A percentile compares a stretch with the other conserved stretches of the same genome.
Evolutionary conservation across 1,140 invertebrate species (phyloP).

Genomic region (Drosophila varians): DNA sequence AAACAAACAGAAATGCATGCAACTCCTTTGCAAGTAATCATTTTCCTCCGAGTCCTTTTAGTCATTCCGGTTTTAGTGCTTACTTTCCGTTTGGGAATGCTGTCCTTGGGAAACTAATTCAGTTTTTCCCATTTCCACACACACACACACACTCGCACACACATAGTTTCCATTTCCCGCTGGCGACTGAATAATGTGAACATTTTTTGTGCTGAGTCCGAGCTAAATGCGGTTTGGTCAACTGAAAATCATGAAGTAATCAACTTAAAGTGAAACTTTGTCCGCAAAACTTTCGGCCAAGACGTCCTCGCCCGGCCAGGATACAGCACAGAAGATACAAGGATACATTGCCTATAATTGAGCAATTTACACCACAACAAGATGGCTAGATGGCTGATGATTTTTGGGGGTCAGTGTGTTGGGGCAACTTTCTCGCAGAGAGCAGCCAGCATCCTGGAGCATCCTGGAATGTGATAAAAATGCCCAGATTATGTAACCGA

Average conservation of each 20-base stretch:
- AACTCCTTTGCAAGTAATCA: neutral
- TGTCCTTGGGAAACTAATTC: constrained; percentile 2
- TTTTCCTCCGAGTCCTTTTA: neutral
- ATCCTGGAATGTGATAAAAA: constrained; percentile 76
- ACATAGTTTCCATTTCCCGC: neutral
- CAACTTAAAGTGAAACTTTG: constrained; percentile 72
- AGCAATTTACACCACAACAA: constrained; percentile 78
- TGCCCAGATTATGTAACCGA: constrained; percentile 78
- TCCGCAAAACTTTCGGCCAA: constrained; percentile 38
- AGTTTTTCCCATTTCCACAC: neutral
- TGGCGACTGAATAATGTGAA: constrained; percentile 20
- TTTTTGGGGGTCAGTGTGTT: constrained; percentile 1
- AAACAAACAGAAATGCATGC: neutral
- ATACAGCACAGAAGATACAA: constrained; percentile 20
- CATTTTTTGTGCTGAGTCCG: constrained; percentile 28
- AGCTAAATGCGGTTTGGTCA: constrained; percentile 46
- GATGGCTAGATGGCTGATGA: constrained; percentile 4
- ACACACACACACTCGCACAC: neutral
- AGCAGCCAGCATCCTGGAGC: no score
- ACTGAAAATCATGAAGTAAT: constrained; percentile 65
- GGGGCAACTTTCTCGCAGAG: constrained; percentile 23
- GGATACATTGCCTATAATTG: constrained; percentile 68
- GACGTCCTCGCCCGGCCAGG: neutral
- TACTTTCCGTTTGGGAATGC: neutral
- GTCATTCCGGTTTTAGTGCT: neutral